A percentile compares a stretch with the other conserved stretches of the same genome.
Conservation (phyloP, 2,888 invertebrate species). For the Cynaeus angustus region DNA sequence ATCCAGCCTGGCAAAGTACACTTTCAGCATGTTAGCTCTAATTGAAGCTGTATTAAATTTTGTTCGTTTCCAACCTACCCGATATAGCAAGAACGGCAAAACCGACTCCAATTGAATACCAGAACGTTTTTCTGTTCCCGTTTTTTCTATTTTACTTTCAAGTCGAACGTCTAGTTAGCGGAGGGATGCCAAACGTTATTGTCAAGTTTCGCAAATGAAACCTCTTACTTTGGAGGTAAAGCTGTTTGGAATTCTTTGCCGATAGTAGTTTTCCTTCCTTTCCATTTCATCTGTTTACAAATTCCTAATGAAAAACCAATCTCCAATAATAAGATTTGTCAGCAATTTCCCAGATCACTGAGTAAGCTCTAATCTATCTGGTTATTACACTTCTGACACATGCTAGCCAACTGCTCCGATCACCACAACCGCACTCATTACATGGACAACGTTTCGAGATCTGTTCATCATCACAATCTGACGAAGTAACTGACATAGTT, state of each 20-base stretch:
- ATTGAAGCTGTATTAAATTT: slow-evolving; percentile 67
- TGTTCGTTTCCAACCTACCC: slow-evolving; percentile 58
- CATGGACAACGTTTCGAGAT: neutral
- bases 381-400: slow-evolving; percentile 37
- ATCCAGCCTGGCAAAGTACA: slow-evolving; percentile 60
- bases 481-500: neutral
- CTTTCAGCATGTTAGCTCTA: slow-evolving; percentile 64
- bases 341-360: slow-evolving; percentile 44
- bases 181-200: slow-evolving; percentile 23
- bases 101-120: slow-evolving; percentile 36
- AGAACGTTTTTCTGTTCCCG: slow-evolving; percentile 23
- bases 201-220: slow-evolving; percentile 24
- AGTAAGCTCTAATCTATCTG: slow-evolving; percentile 26
- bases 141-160: slow-evolving; percentile 24
- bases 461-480: neutral
- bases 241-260: slow-evolving; percentile 20
- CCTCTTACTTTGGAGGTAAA: slow-evolving; percentile 18
- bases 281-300: slow-evolving; percentile 27
- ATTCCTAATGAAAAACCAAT: slow-evolving; percentile 33
- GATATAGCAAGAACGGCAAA: slow-evolving; percentile 22
- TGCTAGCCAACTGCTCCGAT: slow-evolving; percentile 12
- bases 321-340: slow-evolving; percentile 34
- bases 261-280: neutral
- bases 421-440: slow-evolving; percentile 11
- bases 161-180: slow-evolving; percentile 18